Evolutionary conservation across 2,888 invertebrate species (phyloP).

Genomic region (Allophyes oxyacanthae): DNA sequence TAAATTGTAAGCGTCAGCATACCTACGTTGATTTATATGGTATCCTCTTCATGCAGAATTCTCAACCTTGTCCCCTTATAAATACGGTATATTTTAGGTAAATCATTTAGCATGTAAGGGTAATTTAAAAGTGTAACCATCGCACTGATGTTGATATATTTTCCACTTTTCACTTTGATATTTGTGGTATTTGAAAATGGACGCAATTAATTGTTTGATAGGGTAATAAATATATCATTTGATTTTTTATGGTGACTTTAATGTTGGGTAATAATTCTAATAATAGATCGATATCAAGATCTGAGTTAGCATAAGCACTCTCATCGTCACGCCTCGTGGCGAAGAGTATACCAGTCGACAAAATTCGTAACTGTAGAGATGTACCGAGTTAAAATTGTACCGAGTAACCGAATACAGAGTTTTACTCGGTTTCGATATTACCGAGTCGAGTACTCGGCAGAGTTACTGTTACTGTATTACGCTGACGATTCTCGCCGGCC

Average conservation of each 20-base stretch:
- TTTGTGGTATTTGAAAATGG: slow-evolving; percentile 66
- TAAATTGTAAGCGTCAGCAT: slow-evolving; percentile 79
- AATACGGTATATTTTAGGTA: slow-evolving; percentile 21
- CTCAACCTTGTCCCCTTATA: slow-evolving; percentile 16
- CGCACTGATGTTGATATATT: slow-evolving; percentile 71
- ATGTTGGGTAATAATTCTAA: slow-evolving; percentile 21
- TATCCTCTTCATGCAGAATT: slow-evolving; percentile 20
- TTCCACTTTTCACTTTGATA: slow-evolving; percentile 69
- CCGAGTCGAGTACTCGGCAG: no score
- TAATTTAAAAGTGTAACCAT: slow-evolving; percentile 70
- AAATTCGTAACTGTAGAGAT: no score
- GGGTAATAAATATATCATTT: slow-evolving; percentile 53
- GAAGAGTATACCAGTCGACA: no score
- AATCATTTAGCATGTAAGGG: slow-evolving; percentile 24
- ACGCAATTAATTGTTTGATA: slow-evolving; percentile 61
- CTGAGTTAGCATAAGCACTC: no score
- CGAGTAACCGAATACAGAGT: no score
- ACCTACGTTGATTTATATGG: slow-evolving; percentile 75
- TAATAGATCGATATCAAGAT: slow-evolving; percentile 5
- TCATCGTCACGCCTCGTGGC: no score
- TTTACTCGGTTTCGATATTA: no score
- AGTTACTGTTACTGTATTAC: no score
- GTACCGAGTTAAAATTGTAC: no score
- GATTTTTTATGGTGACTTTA: slow-evolving; percentile 35
- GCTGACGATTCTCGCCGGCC: no score